Evolutionary conservation across 2,113 vertebrate species (phyloP), one percentile per base, ranked within the genome.

Genomic region (Ibidorhyncha struthersii): DNA sequence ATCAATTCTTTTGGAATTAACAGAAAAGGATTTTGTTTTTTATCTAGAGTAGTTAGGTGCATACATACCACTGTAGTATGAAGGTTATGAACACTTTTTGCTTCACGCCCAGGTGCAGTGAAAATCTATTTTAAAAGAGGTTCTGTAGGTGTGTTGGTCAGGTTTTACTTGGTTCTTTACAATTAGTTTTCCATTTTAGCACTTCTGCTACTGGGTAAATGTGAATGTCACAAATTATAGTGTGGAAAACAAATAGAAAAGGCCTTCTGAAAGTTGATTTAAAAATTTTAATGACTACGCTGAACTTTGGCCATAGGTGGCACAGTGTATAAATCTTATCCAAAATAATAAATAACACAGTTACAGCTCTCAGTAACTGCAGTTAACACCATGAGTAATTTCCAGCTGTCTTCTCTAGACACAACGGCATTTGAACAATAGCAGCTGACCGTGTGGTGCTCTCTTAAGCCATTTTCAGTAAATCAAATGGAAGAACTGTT

Each of bases 371-470:
- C 61, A 47, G 56, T 90, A 69, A 77, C 58, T 84, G 69, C 82
- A 58, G 62, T 94, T 95, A 82, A 92, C 71, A 80, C 82, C 63
- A 32, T 65, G 43, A 93, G 93, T 90, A 62, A 81, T 81, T 97
- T 98, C 96, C 96, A 97, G 95, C 96, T 98, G 96, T 93, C 95
- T 96, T 93, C 58, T 94, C 59, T 63, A 89, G 92, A 93, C 87
- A 89, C 25, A 32, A 92, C 95, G 96, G 94, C 93, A 92, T 96
- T 89, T 97, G 86, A 93, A 96, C 92, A 95, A 89, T 40, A 97
- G 91, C 97, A 97, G 96, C 94, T 97, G 95, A 43, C 58, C 47
- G 19, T 67, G 29, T 89, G 86, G 58, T 40, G 43, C 84, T 53
- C 89, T 92, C 84, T 71, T 63, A 97, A 97, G 77, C 49, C 45